These are phyloP conservation scores for Muricea muricata DNA, from an alignment of 92 coral and sea anemone species.

Conservation along the genomic window DNA sequence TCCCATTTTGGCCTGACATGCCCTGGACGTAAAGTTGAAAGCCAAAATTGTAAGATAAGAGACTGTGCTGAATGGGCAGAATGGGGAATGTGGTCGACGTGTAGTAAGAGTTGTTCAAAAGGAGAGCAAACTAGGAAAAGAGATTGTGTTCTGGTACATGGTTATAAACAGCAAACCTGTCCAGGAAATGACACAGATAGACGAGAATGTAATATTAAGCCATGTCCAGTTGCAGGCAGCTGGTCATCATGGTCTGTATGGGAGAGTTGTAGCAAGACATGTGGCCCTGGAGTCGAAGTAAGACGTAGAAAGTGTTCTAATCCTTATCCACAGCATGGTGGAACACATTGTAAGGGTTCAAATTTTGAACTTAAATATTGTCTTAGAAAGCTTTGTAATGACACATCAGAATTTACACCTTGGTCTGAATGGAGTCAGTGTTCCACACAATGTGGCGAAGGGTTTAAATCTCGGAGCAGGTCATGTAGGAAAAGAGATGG, in stretches of 20 bases:
- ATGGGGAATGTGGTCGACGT: conserved; percentile 24
- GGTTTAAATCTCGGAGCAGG: conserved; percentile 71
- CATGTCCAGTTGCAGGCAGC: conserved; percentile 79
- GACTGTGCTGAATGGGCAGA: conserved; percentile 31
- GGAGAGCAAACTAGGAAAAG: conserved; percentile 15
- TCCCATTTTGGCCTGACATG: conserved; percentile 19
- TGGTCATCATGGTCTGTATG: conserved; percentile 86
- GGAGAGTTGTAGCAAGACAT: conserved; percentile 76
- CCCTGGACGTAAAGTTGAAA: conserved; percentile 43
- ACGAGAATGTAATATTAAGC: conserved; percentile 50
- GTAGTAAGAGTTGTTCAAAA: conserved; percentile 23
- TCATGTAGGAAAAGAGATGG: conserved; percentile 61
- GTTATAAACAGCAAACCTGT: conserved; percentile 63
- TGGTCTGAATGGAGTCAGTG: conserved; percentile 94
- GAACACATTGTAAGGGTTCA: conserved; percentile 66
- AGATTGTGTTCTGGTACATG: conserved; percentile 41
- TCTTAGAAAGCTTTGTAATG: conserved; percentile 35
- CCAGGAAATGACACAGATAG: conserved; percentile 69
- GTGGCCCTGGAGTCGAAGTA: conserved; percentile 64
- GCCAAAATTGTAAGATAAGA: conserved; percentile 17
- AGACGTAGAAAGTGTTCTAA: conserved; percentile 73
- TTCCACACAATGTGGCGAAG: conserved; percentile 73
- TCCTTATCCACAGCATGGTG: conserved; percentile 69
- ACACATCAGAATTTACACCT: conserved; percentile 61
- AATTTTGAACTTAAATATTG: conserved; percentile 63